Percentiles rank a stretch among this genome's conserved stretches.
phyloP scores from a whole-genome alignment of 2,113 vertebrate species.

The rabbit (Oryctolagus cuniculus) region mOryCun1.1 NC_091433.1:125277001-125277500 shows the following conservation, averaged over 20 bases:
- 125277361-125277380: too few relatives aligned
- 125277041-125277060: neutral
- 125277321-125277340: neutral
- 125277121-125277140: neutral
- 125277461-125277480: too few relatives aligned
- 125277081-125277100: neutral
- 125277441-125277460: too few relatives aligned
- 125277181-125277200: neutral
- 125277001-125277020: neutral
- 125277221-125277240: neutral
- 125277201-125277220: neutral
- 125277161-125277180: neutral
- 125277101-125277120: neutral
- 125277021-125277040: neutral
- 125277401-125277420: too few relatives aligned
- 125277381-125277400: too few relatives aligned
- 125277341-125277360: neutral
- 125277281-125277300: neutral
- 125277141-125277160: neutral
- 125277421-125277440: too few relatives aligned
- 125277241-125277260: neutral
- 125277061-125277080: neutral
- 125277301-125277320: neutral
- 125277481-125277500: too few relatives aligned
- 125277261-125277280: neutral